phyloP scores from a whole-genome alignment of 2,888 invertebrate species.

The Allolobophora icterica region DNA sequence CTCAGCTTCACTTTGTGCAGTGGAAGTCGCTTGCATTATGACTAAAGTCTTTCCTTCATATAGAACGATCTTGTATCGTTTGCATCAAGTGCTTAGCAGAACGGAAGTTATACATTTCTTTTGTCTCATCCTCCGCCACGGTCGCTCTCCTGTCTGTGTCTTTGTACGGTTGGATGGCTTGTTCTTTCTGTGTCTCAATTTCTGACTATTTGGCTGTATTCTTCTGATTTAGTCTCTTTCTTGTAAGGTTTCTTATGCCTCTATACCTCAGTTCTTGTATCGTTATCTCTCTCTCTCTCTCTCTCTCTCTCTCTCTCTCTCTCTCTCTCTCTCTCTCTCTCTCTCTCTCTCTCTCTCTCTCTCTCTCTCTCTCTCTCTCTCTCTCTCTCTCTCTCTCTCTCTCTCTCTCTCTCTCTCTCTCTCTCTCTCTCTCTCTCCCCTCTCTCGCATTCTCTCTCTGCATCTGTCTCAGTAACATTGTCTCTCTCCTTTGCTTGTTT shows the following conservation, averaged over 20 bases:
- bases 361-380: neutral
- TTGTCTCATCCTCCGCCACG: neutral
- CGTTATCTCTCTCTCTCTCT: too few species aligned
- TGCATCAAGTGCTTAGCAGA: slow-evolving; percentile 11
- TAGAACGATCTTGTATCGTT: neutral
- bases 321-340: too few species aligned
- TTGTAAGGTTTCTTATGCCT: too few species aligned
- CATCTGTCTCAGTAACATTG: too few species aligned
- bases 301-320: too few species aligned
- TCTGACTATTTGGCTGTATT: neutral
- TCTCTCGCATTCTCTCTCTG: too few species aligned
- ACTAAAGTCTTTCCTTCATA: neutral
- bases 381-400: too few species aligned
- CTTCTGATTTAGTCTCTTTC: neutral
- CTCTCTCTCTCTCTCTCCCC: too few species aligned
- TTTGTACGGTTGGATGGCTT: neutral
- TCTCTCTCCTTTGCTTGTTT: too few species aligned
- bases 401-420: too few species aligned
- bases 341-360: neutral
- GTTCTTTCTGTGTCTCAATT: neutral
- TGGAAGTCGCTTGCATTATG: neutral
- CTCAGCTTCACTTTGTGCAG: neutral
- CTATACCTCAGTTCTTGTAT: too few species aligned
- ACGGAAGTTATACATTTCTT: neutral
- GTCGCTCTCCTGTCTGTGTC: neutral